phyloP scores from a whole-genome alignment of 2,797 vertebrate genomes.

The Siniperca undulata region DNA sequence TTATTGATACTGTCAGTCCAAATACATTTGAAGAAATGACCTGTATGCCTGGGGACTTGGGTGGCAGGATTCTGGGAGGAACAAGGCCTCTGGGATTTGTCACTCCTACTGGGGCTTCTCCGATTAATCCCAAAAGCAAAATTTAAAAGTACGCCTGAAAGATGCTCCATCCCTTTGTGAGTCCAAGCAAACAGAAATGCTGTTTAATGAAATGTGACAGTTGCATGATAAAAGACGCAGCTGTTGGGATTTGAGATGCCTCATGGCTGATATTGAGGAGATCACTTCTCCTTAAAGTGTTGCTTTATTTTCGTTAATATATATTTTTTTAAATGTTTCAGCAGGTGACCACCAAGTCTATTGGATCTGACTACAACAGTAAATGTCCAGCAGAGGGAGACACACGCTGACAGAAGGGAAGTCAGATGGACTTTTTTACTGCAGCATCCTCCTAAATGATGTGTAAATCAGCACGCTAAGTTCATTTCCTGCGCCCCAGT shows the following conservation, averaged over 20 bases:
- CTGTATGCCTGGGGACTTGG: background rate
- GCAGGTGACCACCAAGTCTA: background rate
- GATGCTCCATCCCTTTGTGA: background rate
- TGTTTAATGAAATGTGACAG: background rate
- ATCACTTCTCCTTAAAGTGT: background rate
- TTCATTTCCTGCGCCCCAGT: too few species aligned
- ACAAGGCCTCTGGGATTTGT: background rate
- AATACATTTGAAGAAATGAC: background rate
- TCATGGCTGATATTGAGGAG: background rate
- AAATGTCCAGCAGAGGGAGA: constrained; percentile 55
- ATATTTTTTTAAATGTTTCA: background rate
- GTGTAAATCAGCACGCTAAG: background rate
- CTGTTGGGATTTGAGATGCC: background rate
- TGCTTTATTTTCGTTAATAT: background rate
- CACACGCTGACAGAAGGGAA: constrained; percentile 17
- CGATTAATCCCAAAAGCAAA: background rate
- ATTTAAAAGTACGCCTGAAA: background rate
- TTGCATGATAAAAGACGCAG: background rate
- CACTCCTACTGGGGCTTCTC: background rate
- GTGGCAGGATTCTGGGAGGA: background rate
- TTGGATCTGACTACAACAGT: background rate
- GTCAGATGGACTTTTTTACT: background rate
- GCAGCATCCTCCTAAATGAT: background rate
- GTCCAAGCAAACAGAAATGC: background rate
- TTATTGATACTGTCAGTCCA: background rate